These are phyloP conservation scores for Romanogobio albipinnatus DNA, from an alignment of 2,113 vertebrate species.

Conservation along the genomic window DNA sequence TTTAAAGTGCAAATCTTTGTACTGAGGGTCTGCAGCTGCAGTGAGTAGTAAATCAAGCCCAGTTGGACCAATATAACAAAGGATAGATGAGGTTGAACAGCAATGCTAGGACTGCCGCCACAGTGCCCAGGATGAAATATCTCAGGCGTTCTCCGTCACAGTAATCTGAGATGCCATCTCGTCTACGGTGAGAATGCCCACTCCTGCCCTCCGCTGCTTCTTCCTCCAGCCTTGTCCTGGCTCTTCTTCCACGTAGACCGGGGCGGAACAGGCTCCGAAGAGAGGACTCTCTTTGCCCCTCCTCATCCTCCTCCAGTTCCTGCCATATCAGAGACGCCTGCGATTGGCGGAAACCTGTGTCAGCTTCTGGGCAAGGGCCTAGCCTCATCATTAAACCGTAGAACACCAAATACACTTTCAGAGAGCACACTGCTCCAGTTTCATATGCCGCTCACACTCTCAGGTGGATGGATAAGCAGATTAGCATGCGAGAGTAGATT, in stretches of 20 bases:
- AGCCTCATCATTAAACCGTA: constrained; percentile 54
- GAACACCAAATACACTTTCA: constrained; percentile 5
- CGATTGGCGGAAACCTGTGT: constrained; percentile 96
- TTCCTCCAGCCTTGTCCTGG: constrained; percentile 61
- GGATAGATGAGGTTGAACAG: constrained; percentile 90
- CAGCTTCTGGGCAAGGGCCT: constrained; percentile 82
- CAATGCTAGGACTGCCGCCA: constrained; percentile 88
- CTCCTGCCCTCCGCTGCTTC: constrained; percentile 56
- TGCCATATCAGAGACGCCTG: constrained; percentile 99
- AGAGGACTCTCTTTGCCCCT: constrained; percentile 68
- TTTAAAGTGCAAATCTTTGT: background rate
- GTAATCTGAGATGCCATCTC: constrained; percentile 75
- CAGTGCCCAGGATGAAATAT: constrained; percentile 90
- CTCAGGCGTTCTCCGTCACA: constrained; percentile 85
- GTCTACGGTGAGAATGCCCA: constrained; percentile 66
- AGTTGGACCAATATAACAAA: constrained; percentile 81
- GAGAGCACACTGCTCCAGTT: constrained; percentile 15
- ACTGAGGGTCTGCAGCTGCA: background rate
- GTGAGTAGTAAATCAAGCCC: constrained; percentile 67
- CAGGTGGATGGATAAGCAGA: background rate
- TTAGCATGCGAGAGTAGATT: background rate
- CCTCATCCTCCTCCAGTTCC: constrained; percentile 97
- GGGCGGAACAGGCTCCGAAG: constrained; percentile 72
- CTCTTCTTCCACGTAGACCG: constrained; percentile 69
- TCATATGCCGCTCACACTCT: background rate